Evolutionary conservation across 2,113 vertebrate genomes (phyloP).

Genomic region (Struthio camelus): DNA sequence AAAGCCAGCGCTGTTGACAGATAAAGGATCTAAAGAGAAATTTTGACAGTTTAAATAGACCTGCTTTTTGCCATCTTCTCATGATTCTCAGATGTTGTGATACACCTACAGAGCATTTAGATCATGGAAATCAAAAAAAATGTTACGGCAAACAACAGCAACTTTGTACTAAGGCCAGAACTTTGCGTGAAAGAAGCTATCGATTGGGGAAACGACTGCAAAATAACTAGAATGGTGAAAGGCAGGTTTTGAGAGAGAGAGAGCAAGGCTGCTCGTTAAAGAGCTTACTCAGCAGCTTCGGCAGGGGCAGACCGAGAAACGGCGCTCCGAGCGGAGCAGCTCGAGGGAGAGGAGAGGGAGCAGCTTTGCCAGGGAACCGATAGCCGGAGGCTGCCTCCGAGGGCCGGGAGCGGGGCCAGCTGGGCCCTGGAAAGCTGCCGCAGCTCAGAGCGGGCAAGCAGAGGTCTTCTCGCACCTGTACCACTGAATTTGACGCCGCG

Average conservation of each 20-base stretch:
- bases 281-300: neutral
- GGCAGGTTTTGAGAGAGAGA: neutral
- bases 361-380: no score
- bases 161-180: neutral
- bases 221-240: neutral
- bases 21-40: neutral
- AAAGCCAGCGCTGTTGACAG: neutral
- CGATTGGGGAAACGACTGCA: neutral
- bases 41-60: conserved; percentile 8
- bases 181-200: neutral
- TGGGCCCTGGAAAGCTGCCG: neutral
- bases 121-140: neutral
- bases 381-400: no score
- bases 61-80: neutral
- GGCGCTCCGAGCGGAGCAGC: neutral
- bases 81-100: neutral
- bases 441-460: neutral
- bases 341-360: no score
- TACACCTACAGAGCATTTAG: neutral
- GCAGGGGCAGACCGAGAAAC: neutral
- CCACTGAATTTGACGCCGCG: neutral
- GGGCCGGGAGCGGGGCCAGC: no score
- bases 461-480: no score
- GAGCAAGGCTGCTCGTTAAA: no score
- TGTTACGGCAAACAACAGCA: neutral